These are phyloP conservation scores for Sinohyriopsis cumingii DNA, from an alignment of 2,888 invertebrate species.

Conservation along the genomic window DNA sequence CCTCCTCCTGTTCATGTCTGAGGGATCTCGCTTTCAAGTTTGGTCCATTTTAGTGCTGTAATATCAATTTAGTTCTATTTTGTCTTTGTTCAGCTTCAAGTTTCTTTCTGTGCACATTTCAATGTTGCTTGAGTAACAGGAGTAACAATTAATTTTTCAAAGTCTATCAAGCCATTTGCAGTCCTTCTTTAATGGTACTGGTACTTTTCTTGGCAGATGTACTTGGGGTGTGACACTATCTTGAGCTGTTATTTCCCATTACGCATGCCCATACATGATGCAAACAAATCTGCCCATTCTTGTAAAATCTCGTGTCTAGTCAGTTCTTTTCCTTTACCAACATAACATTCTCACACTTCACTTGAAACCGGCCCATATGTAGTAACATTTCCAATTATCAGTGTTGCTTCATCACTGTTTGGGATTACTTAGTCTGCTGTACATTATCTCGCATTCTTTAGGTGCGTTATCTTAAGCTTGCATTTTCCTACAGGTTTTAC, in stretches of 20 bases:
- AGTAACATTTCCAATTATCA: constrained; percentile 2
- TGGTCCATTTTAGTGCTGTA: constrained; percentile 16
- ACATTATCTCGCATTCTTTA: background rate
- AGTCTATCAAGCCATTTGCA: constrained; percentile 27
- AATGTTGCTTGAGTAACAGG: constrained; percentile 31
- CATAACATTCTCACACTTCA: constrained; percentile 6
- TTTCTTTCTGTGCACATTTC: constrained; percentile 20
- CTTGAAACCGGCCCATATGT: constrained; percentile 8
- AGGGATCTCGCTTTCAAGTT: constrained; percentile 20
- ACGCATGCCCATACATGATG: constrained; percentile 9
- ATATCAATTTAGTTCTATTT: constrained; percentile 26
- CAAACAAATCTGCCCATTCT: constrained; percentile 12
- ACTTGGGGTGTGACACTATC: constrained; percentile 14
- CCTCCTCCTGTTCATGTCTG: constrained; percentile 17
- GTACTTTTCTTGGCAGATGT: constrained; percentile 22
- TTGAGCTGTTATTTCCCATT: constrained; percentile 16
- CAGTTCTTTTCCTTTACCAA: background rate
- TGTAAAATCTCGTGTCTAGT: background rate
- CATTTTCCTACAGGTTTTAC: background rate
- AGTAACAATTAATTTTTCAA: constrained; percentile 18
- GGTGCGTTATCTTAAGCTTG: background rate
- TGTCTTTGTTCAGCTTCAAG: constrained; percentile 21
- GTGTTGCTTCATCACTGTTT: constrained; percentile 4
- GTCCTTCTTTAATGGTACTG: constrained; percentile 14
- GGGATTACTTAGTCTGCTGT: constrained; percentile 4